Percentiles rank a stretch among this genome's conserved stretches.
Evolutionary conservation across 2,888 invertebrate species (phyloP).

Genomic region (Hylaea fasciaria): DNA sequence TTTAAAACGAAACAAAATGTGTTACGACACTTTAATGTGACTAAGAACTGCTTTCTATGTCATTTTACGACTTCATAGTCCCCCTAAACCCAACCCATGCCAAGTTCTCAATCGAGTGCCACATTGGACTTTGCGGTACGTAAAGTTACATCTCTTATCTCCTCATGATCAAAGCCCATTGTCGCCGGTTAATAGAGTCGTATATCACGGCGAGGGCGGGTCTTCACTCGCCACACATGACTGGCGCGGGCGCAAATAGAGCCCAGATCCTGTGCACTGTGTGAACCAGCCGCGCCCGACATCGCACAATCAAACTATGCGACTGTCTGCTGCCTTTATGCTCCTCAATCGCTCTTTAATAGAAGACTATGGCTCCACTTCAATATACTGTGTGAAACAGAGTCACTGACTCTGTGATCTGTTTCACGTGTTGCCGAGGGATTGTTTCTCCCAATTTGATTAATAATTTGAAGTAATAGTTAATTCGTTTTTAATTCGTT

Average conservation of each 20-base stretch:
- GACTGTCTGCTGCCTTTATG: slow-evolving; percentile 40
- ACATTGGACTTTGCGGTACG: slow-evolving; percentile 24
- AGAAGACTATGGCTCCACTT: slow-evolving; percentile 40
- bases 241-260: slow-evolving; percentile 76
- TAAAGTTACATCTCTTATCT: slow-evolving; percentile 32
- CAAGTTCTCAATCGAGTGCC: slow-evolving; percentile 11
- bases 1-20: slow-evolving; percentile 1
- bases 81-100: slow-evolving; percentile 10
- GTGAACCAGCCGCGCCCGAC: slow-evolving; percentile 70
- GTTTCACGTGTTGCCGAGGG: slow-evolving; percentile 28
- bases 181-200: slow-evolving; percentile 44
- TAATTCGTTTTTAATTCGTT: slow-evolving; percentile 20
- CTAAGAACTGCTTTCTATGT: slow-evolving; percentile 8
- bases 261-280: slow-evolving; percentile 81
- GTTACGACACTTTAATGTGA: slow-evolving; percentile 1
- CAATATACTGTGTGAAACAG: slow-evolving; percentile 37
- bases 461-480: slow-evolving; percentile 18
- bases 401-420: slow-evolving; percentile 35
- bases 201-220: slow-evolving; percentile 64
- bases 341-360: slow-evolving; percentile 40
- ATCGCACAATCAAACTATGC: slow-evolving; percentile 56
- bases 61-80: slow-evolving; percentile 14
- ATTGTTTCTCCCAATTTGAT: slow-evolving; percentile 29
- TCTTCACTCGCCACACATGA: slow-evolving; percentile 65
- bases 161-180: slow-evolving; percentile 36